phyloP scores from a whole-genome alignment of 2,888 invertebrate genomes.

The Oligia fasciuncula region DNA sequence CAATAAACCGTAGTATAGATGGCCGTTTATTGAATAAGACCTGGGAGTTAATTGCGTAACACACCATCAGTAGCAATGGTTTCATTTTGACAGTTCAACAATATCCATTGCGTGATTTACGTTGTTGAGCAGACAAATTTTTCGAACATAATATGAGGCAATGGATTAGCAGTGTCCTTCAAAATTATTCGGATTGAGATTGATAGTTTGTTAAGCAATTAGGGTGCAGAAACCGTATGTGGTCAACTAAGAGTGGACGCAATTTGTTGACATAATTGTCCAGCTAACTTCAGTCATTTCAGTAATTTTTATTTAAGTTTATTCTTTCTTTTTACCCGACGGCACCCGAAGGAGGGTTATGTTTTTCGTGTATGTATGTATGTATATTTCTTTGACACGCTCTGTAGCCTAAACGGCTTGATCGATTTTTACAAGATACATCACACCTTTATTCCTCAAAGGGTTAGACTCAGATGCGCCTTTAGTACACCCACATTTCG shows the following conservation, averaged over 20 bases:
- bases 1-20: background rate
- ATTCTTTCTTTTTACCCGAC: background rate
- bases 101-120: background rate
- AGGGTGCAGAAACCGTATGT: background rate
- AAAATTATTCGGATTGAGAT: background rate
- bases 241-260: background rate
- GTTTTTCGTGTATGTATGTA: too few species aligned
- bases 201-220: background rate
- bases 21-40: background rate
- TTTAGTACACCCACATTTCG: background rate
- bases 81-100: background rate
- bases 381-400: too few species aligned
- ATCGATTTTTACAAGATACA: too few species aligned
- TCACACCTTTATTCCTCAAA: background rate
- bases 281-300: background rate
- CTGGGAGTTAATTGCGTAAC: too few species aligned
- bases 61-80: too few species aligned
- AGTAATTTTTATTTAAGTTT: background rate
- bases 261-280: background rate
- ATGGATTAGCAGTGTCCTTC: too few species aligned
- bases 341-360: too few species aligned
- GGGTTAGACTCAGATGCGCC: too few species aligned
- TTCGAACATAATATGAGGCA: too few species aligned
- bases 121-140: background rate
- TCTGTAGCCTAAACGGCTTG: too few species aligned